Base-by-base conservation (phyloP, 2,797 vertebrate species). In the Tokudaia tokunoshimensis region DNA sequence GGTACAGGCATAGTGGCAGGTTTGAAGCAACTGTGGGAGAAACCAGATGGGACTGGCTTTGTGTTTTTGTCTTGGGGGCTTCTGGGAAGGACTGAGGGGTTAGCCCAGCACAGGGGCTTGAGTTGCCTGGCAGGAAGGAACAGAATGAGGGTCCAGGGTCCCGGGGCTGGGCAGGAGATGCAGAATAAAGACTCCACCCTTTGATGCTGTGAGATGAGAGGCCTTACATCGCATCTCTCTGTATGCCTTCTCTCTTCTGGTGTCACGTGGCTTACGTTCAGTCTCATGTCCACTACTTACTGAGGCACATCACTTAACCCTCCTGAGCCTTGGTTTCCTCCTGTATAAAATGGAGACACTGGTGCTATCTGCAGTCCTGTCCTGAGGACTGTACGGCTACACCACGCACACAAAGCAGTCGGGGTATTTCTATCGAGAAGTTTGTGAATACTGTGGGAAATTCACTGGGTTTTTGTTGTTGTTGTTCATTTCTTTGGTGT, bases 291-390 rank as follows among this genome's bases (percentile, higher is more conserved):
- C 9, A 29, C 37, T 44, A 6, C 75, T 92, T 47, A 52, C 34
- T 75, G 59, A 55, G 65, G 50, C 17, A 24, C 89, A 59, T 93
- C 31, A 55, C 50, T 70, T 92, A 81, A 89, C 29, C 59, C 82
- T 80, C 70, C 89, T 88, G 59, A 59, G 50, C 44, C 74, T 70
- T 65, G 57, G 31, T 37, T 87, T 76, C 20, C 26, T 72, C 59
- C 10, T 65, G 47, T 84, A 13, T 84, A 84, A 94, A 84, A 72
- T 26, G 44, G 50, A 44, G 70, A 41, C 61, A 34, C 29, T 34
- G 34, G 37, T 4, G 67, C 19, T 20, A 5, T 67, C 34, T 67
- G 13, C 3, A 89, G 20, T 47, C 59, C 5, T 47, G 55, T 15
- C 37, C 4, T 61, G 72, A 70, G 78, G 89, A 92, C 61, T 26